Percentiles rank a stretch among this genome's conserved stretches.
phyloP scores from a whole-genome alignment of 2,888 invertebrate species.

The Nemotelus nigrinus region DNA sequence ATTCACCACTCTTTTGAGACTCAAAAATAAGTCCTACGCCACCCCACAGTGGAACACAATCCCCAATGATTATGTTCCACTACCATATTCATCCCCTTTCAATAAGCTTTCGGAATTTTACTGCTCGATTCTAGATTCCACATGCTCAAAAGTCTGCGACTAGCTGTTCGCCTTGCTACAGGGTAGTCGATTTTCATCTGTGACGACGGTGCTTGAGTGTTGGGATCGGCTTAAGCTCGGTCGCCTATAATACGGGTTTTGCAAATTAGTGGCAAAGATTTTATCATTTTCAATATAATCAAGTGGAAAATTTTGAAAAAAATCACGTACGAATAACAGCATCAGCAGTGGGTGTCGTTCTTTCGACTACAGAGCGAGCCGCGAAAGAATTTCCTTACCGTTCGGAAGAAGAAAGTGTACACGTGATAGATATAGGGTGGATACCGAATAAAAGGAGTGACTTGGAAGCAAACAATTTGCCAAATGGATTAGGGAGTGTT shows the following conservation, averaged over 20 bases:
- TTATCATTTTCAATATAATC: background rate
- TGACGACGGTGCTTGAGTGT: constrained; percentile 36
- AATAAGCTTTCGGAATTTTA: background rate
- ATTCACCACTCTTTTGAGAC: too few relatives aligned
- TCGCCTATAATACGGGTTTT: constrained; percentile 20
- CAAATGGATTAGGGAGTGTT: constrained; percentile 41
- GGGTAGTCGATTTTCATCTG: constrained; percentile 40
- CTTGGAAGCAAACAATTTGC: constrained; percentile 34
- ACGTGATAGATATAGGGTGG: background rate
- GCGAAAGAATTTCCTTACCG: background rate
- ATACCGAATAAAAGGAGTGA: constrained; percentile 19
- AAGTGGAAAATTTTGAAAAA: constrained; percentile 20
- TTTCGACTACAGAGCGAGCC: background rate
- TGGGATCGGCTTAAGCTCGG: constrained; percentile 39
- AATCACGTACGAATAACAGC: background rate
- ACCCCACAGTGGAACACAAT: too few relatives aligned
- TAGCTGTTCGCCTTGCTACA: constrained; percentile 15
- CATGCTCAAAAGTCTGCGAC: constrained; percentile 1
- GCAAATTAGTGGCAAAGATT: constrained; percentile 18
- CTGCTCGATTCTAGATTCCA: constrained; percentile 20
- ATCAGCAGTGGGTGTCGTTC: background rate
- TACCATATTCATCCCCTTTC: too few relatives aligned
- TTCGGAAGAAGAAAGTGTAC: background rate
- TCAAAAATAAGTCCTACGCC: too few relatives aligned
- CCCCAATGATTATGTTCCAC: too few relatives aligned